phyloP scores from a whole-genome alignment of 2,113 vertebrate genomes.

The Acrocephalus kingi region DNA sequence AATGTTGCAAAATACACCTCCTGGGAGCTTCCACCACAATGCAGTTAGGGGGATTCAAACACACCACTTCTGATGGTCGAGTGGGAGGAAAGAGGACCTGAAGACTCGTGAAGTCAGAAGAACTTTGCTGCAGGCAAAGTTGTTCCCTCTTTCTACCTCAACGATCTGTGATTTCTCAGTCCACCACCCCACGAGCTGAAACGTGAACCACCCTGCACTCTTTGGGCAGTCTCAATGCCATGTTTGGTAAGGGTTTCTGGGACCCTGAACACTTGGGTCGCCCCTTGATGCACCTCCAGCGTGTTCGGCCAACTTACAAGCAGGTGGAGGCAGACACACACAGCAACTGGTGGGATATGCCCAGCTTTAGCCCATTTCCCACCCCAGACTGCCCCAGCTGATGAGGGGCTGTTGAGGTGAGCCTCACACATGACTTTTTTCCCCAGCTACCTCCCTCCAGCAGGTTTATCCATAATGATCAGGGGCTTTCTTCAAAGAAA shows the following conservation, averaged over 20 bases:
- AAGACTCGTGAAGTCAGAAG: neutral
- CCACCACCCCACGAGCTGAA: neutral
- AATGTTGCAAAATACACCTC: neutral
- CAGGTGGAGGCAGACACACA: neutral
- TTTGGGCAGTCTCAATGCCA: neutral
- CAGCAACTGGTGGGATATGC: too few relatives aligned
- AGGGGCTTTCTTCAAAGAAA: neutral
- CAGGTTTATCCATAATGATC: neutral
- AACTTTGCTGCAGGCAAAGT: neutral
- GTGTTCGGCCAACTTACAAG: too few relatives aligned
- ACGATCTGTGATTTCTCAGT: neutral
- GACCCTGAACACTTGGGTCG: neutral
- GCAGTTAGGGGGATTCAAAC: neutral
- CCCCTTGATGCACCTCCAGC: neutral
- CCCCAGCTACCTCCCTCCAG: neutral
- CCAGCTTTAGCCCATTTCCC: neutral
- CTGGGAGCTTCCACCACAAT: neutral
- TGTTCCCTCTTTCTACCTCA: neutral
- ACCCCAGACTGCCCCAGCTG: neutral
- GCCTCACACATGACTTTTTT: neutral
- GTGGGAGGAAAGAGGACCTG: neutral
- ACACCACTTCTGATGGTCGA: fast-evolving
- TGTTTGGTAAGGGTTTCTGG: neutral
- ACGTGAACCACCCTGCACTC: neutral
- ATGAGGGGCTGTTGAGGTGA: neutral